Percentiles rank a stretch among this genome's conserved stretches.
Evolutionary conservation across 2,888 invertebrate species (phyloP).

Genomic region (Stomorhina lunata): DNA sequence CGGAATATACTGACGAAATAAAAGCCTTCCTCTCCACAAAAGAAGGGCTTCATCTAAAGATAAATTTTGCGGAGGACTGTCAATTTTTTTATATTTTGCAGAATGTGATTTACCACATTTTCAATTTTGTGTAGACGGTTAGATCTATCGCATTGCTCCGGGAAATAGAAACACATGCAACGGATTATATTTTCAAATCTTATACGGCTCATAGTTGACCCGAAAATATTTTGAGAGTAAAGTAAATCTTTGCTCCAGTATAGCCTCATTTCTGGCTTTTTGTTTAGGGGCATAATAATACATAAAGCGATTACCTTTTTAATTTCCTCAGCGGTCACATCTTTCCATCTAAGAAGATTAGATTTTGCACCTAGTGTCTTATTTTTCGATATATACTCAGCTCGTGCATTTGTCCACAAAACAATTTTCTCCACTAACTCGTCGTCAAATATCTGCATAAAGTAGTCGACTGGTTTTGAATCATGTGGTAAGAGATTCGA

Average conservation of each 20-base stretch:
- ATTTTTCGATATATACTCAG: constrained; percentile 15
- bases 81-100: constrained; percentile 16
- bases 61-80: constrained; percentile 9
- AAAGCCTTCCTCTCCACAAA: constrained; percentile 20
- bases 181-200: background rate
- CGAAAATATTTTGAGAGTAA: constrained; percentile 23
- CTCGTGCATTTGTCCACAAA: constrained; percentile 20
- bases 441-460: constrained; percentile 24
- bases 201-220: constrained; percentile 8
- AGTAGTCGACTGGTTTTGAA: constrained; percentile 23
- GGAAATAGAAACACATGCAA: constrained; percentile 15
- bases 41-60: constrained; percentile 17
- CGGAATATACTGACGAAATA: constrained; percentile 12
- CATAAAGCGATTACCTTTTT: constrained; percentile 26
- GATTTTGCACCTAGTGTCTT: constrained; percentile 22
- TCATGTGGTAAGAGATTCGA: background rate
- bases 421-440: constrained; percentile 19
- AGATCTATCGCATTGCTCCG: background rate
- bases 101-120: constrained; percentile 24
- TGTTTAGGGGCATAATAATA: constrained; percentile 14
- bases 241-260: constrained; percentile 17
- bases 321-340: constrained; percentile 15
- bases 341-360: constrained; percentile 10
- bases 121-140: constrained; percentile 24
- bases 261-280: constrained; percentile 33